These are phyloP conservation scores for Kryptolebias ocellatus DNA, from an alignment of 2,797 vertebrate genomes.

Conservation along the genomic window DNA sequence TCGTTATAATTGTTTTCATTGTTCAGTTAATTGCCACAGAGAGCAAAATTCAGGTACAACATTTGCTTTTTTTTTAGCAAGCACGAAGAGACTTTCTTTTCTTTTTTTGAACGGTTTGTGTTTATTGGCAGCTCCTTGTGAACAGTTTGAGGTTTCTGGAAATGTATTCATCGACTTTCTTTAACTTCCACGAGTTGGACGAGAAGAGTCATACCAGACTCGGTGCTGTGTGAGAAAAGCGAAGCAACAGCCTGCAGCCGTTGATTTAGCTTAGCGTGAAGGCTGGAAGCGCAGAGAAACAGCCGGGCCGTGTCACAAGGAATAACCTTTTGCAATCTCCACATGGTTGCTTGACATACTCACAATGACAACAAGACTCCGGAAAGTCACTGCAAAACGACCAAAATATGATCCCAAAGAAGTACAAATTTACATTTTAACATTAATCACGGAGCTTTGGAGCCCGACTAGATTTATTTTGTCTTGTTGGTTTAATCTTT, in stretches of 20 bases:
- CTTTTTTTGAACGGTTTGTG: not conserved
- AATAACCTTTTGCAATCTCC: slow-evolving; percentile 1
- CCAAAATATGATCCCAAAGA: not conserved
- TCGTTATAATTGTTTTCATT: slow-evolving; percentile 23
- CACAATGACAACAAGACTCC: slow-evolving; percentile 7
- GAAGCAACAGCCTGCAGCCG: not conserved
- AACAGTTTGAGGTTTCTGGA: not conserved
- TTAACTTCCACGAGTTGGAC: not conserved
- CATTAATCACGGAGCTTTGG: not conserved
- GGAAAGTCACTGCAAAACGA: slow-evolving; percentile 1
- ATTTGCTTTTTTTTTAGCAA: slow-evolving; percentile 12
- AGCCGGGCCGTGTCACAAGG: slow-evolving; percentile 6
- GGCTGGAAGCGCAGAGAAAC: slow-evolving; percentile 1
- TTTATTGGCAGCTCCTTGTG: not conserved
- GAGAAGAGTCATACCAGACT: not conserved
- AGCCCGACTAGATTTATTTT: too few relatives aligned
- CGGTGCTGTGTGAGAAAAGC: not conserved
- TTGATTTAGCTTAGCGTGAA: not conserved
- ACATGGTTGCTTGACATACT: slow-evolving; percentile 7
- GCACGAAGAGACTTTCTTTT: not conserved
- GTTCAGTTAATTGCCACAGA: slow-evolving; percentile 5
- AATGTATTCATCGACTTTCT: not conserved
- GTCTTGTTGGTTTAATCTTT: not conserved
- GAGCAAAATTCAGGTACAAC: slow-evolving; percentile 22
- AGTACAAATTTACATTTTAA: not conserved